Evolutionary conservation across 1,140 invertebrate genomes (phyloP).

Genomic region (Neuroterus valhalla): DNA sequence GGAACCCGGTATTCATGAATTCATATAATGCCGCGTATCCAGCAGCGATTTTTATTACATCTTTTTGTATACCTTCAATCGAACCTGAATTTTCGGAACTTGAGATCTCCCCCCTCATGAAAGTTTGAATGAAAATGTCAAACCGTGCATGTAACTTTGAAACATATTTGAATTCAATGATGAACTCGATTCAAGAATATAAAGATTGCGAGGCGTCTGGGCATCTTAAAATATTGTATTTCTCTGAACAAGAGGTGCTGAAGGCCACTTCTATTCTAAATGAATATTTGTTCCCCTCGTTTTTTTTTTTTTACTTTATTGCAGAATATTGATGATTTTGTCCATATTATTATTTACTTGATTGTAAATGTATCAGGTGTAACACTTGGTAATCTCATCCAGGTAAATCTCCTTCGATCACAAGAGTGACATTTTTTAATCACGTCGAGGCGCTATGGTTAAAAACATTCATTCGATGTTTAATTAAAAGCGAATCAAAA

Average conservation of each 20-base stretch:
- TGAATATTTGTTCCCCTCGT: no score
- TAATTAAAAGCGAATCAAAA: slow-evolving; percentile 54
- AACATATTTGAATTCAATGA: slow-evolving; percentile 1
- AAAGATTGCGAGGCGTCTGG: background rate
- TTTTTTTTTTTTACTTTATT: no score
- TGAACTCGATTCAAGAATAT: background rate
- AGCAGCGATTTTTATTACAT: slow-evolving; percentile 21
- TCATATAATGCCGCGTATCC: slow-evolving; percentile 2
- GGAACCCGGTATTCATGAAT: slow-evolving; percentile 4
- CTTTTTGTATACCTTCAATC: slow-evolving; percentile 15
- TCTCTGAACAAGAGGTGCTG: no score
- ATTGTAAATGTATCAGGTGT: background rate
- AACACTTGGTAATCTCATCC: background rate
- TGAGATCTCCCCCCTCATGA: slow-evolving; percentile 9
- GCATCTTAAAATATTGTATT: background rate
- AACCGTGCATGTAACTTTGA: background rate
- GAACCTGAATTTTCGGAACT: slow-evolving; percentile 26
- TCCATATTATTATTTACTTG: no score
- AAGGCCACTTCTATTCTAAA: no score
- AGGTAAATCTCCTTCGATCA: slow-evolving; percentile 37
- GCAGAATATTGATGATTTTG: no score
- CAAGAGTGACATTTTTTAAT: slow-evolving; percentile 47
- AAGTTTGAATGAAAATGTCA: slow-evolving; percentile 26
- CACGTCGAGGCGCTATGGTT: slow-evolving; percentile 31
- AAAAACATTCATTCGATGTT: slow-evolving; percentile 40